Conservation (phyloP, 2,113 vertebrate genomes). For the Trinectes maculatus region DNA sequence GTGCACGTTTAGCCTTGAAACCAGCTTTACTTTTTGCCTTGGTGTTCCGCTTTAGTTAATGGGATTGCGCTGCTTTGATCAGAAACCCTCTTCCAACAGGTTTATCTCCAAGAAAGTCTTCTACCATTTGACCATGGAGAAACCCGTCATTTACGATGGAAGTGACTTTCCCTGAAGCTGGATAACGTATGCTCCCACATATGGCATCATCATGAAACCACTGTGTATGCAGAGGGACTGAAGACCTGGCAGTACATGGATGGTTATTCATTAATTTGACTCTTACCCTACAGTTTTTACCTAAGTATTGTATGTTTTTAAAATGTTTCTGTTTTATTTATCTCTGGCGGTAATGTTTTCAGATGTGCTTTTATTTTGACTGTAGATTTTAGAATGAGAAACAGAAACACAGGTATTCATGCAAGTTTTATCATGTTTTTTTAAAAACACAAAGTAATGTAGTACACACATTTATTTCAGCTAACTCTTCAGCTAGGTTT, state of each 20-base stretch:
- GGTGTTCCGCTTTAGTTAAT: background rate
- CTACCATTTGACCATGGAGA: conserved; percentile 90
- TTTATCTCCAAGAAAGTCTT: conserved; percentile 95
- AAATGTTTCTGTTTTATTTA: conserved; percentile 11
- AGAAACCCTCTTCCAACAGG: conserved; percentile 73
- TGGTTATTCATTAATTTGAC: background rate
- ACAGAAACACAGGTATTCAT: conserved; percentile 3
- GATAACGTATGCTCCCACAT: background rate
- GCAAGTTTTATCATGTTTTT: conserved; percentile 9
- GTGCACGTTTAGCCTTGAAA: background rate
- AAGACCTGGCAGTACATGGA: background rate
- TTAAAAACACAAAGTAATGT: conserved; percentile 26
- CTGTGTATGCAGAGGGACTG: conserved; percentile 3
- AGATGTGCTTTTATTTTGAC: conserved; percentile 14
- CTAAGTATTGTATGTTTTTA: conserved; percentile 28
- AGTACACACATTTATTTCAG: conserved; percentile 2
- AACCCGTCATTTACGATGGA: conserved; percentile 93
- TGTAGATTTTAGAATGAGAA: conserved; percentile 19
- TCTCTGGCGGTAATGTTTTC: conserved; percentile 25
- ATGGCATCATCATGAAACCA: conserved; percentile 10
- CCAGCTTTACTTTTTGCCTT: background rate
- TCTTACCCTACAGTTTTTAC: conserved; percentile 18
- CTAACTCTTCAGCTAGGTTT: no score
- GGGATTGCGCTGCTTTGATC: conserved; percentile 31
- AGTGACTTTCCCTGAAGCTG: conserved; percentile 85